Evolutionary conservation across 2,888 invertebrate genomes (phyloP).

Genomic region (Cephus spinipes): DNA sequence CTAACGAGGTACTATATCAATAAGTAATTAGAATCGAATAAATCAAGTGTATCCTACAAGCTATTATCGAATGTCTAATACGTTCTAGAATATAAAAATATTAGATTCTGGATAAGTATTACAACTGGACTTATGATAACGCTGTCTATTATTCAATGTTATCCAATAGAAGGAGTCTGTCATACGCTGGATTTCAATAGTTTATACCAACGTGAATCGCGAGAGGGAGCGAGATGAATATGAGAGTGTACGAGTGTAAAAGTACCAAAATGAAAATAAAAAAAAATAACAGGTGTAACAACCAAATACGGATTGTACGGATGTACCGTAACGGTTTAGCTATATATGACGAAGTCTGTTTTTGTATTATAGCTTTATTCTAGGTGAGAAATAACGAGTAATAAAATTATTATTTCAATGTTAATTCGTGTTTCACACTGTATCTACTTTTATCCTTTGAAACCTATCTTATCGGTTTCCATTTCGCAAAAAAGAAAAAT

Average conservation of each 20-base stretch:
- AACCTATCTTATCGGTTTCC: neutral
- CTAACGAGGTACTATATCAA: conserved; percentile 8
- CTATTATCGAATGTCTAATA: neutral
- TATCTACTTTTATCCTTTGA: neutral
- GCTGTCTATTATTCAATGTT: neutral
- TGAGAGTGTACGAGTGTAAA: neutral
- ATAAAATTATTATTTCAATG: conserved; percentile 58
- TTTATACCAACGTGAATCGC: neutral
- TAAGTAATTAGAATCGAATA: conserved; percentile 12
- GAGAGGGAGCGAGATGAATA: neutral
- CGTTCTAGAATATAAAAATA: neutral
- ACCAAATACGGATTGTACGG: neutral
- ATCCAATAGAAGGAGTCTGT: neutral
- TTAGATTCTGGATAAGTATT: neutral
- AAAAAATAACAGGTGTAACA: neutral
- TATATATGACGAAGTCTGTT: conserved; percentile 32
- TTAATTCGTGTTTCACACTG: conserved; percentile 29
- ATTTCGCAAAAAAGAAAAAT: neutral
- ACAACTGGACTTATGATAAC: neutral
- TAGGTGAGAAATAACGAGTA: conserved; percentile 42
- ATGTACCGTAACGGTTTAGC: neutral
- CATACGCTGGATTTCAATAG: neutral
- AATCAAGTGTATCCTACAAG: neutral
- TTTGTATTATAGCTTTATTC: conserved; percentile 52
- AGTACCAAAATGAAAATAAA: neutral